A percentile compares a stretch with the other conserved stretches of the same genome.
phyloP scores from a whole-genome alignment of 2,113 vertebrate species.

The Peromyscus maniculatus region DNA sequence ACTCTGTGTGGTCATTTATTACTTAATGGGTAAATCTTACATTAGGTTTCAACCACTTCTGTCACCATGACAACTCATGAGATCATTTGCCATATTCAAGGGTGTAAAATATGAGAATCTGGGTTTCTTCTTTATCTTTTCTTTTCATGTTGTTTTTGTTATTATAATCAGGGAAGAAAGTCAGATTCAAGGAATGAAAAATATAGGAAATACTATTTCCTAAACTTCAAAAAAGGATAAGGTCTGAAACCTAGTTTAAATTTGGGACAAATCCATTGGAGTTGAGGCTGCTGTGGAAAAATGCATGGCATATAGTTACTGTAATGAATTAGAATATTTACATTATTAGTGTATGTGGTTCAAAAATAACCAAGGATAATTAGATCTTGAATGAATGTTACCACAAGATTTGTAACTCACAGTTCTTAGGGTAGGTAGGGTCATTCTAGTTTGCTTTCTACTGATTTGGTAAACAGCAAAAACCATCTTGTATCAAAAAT shows the following conservation, averaged over 20 bases:
- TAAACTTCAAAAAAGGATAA: neutral
- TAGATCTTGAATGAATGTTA: constrained; percentile 35
- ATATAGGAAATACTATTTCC: neutral
- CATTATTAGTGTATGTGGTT: constrained; percentile 21
- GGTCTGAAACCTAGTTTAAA: constrained; percentile 43
- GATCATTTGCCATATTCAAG: neutral
- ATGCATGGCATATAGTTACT: neutral
- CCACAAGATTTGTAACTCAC: neutral
- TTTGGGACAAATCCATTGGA: neutral
- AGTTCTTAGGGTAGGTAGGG: neutral
- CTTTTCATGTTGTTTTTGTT: constrained; percentile 28
- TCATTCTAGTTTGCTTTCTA: neutral
- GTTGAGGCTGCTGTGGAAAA: constrained; percentile 39
- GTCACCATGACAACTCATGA: neutral
- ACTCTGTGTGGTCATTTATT: neutral
- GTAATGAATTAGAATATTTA: constrained; percentile 36
- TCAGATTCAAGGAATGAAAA: neutral
- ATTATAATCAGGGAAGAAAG: constrained; percentile 55
- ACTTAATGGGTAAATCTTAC: neutral
- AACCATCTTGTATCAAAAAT: neutral
- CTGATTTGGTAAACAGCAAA: neutral
- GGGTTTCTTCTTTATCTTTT: neutral
- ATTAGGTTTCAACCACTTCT: neutral
- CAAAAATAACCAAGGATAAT: constrained; percentile 57
- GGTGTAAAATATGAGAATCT: constrained; percentile 40